A percentile compares a stretch with the other conserved stretches of the same genome.
These are phyloP conservation scores for Linnaemya vulpina DNA, from an alignment of 2,888 invertebrate genomes.

Conservation along the genomic window DNA sequence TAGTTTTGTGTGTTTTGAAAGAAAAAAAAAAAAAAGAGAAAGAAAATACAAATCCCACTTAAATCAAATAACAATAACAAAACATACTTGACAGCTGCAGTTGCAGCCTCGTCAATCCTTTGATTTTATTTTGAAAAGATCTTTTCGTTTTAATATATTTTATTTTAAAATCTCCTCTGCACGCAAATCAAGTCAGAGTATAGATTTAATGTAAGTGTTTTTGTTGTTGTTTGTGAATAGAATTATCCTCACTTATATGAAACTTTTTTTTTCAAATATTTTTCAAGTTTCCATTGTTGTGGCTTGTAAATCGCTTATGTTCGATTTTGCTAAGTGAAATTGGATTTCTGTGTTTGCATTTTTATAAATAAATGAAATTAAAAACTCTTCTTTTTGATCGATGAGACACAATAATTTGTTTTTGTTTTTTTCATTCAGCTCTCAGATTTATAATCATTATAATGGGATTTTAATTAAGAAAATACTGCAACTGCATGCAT, in stretches of 20 bases:
- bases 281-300: too few relatives aligned
- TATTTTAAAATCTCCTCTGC: too few relatives aligned
- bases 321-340: neutral
- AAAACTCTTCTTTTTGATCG: conserved; percentile 79
- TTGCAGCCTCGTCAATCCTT: neutral
- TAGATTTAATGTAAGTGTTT: too few relatives aligned
- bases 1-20: neutral
- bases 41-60: too few relatives aligned
- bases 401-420: conserved; percentile 80
- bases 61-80: too few relatives aligned
- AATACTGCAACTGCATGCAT: neutral
- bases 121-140: neutral
- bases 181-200: too few relatives aligned
- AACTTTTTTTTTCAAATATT: too few relatives aligned
- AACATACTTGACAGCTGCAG: too few relatives aligned
- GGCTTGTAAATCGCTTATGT: too few relatives aligned
- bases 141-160: neutral
- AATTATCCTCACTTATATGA: too few relatives aligned
- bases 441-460: conserved; percentile 52
- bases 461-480: conserved; percentile 61
- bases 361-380: conserved; percentile 34
- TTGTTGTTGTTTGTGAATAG: too few relatives aligned
- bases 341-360: neutral
- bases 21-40: too few relatives aligned
- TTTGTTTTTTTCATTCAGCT: conserved; percentile 49